Evolutionary conservation across 2,113 vertebrate species (phyloP), one percentile per base, ranked within the genome.

Genomic region (Thermophis baileyi): DNA sequence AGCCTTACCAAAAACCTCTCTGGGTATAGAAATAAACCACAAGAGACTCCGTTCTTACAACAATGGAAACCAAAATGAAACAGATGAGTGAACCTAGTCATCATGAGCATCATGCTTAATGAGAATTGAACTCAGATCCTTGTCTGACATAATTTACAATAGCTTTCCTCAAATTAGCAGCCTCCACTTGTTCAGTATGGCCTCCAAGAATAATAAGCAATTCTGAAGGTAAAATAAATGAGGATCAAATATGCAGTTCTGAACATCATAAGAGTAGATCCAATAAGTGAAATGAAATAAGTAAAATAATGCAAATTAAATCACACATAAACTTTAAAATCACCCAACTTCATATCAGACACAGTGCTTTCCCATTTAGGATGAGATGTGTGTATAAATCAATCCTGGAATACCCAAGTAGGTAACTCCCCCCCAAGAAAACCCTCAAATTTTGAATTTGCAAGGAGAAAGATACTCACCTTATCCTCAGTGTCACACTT

Each of bases 401-500:
- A 44, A 11, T 40, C n/a, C 46, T 81, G 35, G 3, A 40, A 81
- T 81, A 14, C 8, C 46, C 46, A 89, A 8, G 6, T 9, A 46
- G n/a, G 6, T 57, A 51, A n/a, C 30, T 3, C 4, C 11, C 25
- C 30, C 20, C 49, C 9, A 35, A 40, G 22, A 69, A 50, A 24
- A n/a, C 49, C n/a, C 16, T 24, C 46, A 35, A 18, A 24, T 47
- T 22, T 69, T 69, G 35, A 40, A 81, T 40, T 74, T 88, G 14
- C 27, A 9, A 85, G 8, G 55, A 95, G 1, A 6, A 94, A 49
- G 89, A 14, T 55, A 91, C 98, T 47, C 98, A 98, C 98, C 97
- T 95, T 97, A 49, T 97, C 97, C 94, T 98, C 97, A 86, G 96
- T 94, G 16, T 97, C 97, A 91, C 95, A 97, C 93, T 97, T 98